A percentile compares a stretch with the other conserved stretches of the same genome.
Conservation (phyloP, 2,797 vertebrate species). For the Taenioides sp. region DNA sequence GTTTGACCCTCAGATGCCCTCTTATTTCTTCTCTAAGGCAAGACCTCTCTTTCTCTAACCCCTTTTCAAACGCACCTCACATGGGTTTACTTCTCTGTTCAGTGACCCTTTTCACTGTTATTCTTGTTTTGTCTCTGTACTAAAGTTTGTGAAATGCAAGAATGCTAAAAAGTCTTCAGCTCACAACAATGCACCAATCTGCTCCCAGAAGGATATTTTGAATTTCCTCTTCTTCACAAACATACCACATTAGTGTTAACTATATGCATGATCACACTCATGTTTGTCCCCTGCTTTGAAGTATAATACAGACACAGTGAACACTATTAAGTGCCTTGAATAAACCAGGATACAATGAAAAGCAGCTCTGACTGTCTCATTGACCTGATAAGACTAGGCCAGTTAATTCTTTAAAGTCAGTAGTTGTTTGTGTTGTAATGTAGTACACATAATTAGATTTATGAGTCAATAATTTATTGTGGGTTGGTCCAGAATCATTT, state of each 20-base stretch:
- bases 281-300: conserved; percentile 18
- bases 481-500: conserved; percentile 45
- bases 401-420: conserved; percentile 26
- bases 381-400: conserved; percentile 19
- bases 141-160: conserved; percentile 36
- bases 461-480: conserved; percentile 23
- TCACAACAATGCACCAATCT: conserved; percentile 49
- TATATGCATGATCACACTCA: conserved; percentile 57
- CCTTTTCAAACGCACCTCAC: conserved; percentile 66
- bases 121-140: conserved; percentile 20
- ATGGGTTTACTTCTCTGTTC: conserved; percentile 49
- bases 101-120: conserved; percentile 32
- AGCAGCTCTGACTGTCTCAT: conserved; percentile 7
- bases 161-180: conserved; percentile 54
- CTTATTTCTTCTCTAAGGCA: conserved; percentile 85
- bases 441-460: conserved; percentile 28
- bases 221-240: conserved; percentile 47
- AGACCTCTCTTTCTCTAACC: conserved; percentile 75
- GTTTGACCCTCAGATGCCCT: conserved; percentile 82
- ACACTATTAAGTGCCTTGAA: conserved; percentile 2
- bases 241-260: conserved; percentile 54
- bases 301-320: conserved; percentile 14
- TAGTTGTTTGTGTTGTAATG: conserved; percentile 13
- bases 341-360: conserved; percentile 5
- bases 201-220: conserved; percentile 40